phyloP scores from a whole-genome alignment of 2,888 invertebrate species.

The Watsonalla cultraria region DNA sequence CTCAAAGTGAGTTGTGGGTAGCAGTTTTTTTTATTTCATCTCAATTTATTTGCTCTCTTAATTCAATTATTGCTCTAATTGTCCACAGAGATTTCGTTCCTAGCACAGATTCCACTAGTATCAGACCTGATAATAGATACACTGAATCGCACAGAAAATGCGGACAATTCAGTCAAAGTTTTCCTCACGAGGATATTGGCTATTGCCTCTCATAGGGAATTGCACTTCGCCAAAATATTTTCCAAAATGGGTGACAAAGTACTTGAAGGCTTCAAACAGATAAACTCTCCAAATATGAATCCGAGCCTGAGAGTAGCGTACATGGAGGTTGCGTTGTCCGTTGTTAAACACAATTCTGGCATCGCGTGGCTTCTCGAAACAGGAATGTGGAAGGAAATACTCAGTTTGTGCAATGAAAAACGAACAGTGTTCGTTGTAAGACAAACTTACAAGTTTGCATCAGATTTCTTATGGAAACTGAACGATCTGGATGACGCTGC shows the following conservation, averaged over 20 bases:
- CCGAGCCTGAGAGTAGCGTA: conserved; percentile 83
- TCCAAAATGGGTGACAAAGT: conserved; percentile 46
- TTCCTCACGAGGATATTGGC: conserved; percentile 82
- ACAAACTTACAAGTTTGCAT: conserved; percentile 82
- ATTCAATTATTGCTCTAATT: not conserved
- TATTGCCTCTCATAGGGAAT: conserved; percentile 78
- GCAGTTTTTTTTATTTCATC: no score
- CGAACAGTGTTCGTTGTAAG: conserved; percentile 85
- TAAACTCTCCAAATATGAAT: conserved; percentile 53
- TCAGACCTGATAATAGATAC: conserved; percentile 48
- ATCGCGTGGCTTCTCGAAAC: conserved; percentile 81
- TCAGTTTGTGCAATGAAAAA: conserved; percentile 80
- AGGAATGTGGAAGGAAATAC: conserved; percentile 81
- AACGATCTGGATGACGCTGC: conserved; percentile 64
- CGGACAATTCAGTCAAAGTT: conserved; percentile 62
- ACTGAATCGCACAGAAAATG: conserved; percentile 33
- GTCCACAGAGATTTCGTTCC: conserved; percentile 42
- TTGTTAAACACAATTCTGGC: conserved; percentile 81
- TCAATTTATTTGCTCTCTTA: no score
- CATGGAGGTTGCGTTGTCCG: conserved; percentile 79
- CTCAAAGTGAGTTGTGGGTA: no score
- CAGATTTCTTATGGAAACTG: conserved; percentile 77
- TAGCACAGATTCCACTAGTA: conserved; percentile 41
- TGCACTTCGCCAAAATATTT: conserved; percentile 78
- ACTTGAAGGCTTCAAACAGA: conserved; percentile 37